Percentiles rank a stretch among this genome's conserved stretches.
phyloP scores from a whole-genome alignment of 2,888 invertebrate species.

The Drosophila meridiana region DNA sequence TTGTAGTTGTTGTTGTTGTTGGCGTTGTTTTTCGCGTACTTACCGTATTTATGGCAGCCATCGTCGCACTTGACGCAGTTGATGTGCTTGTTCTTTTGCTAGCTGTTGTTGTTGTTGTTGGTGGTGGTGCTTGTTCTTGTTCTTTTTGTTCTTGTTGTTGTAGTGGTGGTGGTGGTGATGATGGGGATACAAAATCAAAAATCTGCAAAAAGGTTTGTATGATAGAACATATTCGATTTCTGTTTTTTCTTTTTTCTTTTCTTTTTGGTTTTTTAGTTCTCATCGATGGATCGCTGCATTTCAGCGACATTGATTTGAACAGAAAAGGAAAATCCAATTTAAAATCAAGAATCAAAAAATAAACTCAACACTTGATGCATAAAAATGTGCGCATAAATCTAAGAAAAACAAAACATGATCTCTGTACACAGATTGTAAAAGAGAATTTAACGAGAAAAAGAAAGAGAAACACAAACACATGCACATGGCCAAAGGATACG shows the following conservation, averaged over 20 bases:
- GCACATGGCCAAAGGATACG: constrained; percentile 37
- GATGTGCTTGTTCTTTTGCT: constrained; percentile 64
- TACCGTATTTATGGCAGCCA: constrained; percentile 85
- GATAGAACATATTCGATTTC: constrained; percentile 73
- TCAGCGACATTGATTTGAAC: constrained; percentile 38
- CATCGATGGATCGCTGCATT: constrained; percentile 14
- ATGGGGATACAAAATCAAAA: constrained; percentile 83
- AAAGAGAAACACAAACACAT: constrained; percentile 29
- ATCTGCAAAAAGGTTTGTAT: constrained; percentile 82
- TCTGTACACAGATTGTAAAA: constrained; percentile 15
- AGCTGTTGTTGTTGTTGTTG: constrained; percentile 49
- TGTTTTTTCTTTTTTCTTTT: constrained; percentile 20
- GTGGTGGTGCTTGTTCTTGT: constrained; percentile 53
- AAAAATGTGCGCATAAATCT: constrained; percentile 65
- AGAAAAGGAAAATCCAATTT: constrained; percentile 21
- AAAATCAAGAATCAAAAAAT: constrained; percentile 56
- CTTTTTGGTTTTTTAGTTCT: constrained; percentile 27
- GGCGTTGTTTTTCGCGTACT: constrained; percentile 67
- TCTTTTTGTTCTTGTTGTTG: constrained; percentile 64
- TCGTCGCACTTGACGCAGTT: constrained; percentile 77
- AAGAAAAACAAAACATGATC: constrained; percentile 25
- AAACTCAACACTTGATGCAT: constrained; percentile 64
- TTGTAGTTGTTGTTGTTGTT: constrained; percentile 16
- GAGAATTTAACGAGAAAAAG: constrained; percentile 40
- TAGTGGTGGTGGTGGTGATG: constrained; percentile 77